Conservation (phyloP, 2,797 vertebrate genomes). For the Perdix hodgsoniae region DNA sequence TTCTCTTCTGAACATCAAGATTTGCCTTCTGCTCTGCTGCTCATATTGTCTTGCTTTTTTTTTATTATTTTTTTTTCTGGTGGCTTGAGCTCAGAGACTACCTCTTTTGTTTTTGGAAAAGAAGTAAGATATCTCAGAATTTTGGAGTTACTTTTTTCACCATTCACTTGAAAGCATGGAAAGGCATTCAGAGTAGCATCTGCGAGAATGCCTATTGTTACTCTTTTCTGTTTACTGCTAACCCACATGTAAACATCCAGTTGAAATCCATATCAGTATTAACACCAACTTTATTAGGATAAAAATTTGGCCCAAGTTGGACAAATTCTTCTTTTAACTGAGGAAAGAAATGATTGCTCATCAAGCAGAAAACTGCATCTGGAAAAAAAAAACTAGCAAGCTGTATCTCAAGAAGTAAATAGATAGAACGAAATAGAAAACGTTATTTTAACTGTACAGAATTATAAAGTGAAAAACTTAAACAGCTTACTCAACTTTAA, state of each 20-base stretch:
- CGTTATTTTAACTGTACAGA: not conserved
- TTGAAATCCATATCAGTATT: not conserved
- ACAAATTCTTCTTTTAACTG: not conserved
- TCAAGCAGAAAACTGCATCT: not conserved
- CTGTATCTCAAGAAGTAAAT: not conserved
- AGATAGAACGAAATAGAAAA: not conserved
- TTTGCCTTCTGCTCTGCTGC: not conserved
- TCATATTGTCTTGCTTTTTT: not conserved
- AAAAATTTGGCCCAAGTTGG: not conserved
- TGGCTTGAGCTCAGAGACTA: not conserved
- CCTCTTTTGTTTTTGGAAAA: not conserved
- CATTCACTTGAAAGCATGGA: not conserved
- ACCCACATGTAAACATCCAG: not conserved
- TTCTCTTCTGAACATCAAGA: not conserved
- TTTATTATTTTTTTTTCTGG: not conserved
- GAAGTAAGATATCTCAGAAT: not conserved
- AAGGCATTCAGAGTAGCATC: not conserved
- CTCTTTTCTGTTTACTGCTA: not conserved
- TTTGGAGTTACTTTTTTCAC: not conserved
- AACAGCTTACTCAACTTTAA: slow-evolving; percentile 46
- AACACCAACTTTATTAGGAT: not conserved
- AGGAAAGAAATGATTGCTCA: not conserved
- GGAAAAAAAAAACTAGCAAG: not conserved
- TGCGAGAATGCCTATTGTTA: not conserved
- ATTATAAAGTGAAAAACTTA: slow-evolving; percentile 25